Evolutionary conservation across 2,113 vertebrate species (phyloP).

Genomic region (Numenius arquata): DNA sequence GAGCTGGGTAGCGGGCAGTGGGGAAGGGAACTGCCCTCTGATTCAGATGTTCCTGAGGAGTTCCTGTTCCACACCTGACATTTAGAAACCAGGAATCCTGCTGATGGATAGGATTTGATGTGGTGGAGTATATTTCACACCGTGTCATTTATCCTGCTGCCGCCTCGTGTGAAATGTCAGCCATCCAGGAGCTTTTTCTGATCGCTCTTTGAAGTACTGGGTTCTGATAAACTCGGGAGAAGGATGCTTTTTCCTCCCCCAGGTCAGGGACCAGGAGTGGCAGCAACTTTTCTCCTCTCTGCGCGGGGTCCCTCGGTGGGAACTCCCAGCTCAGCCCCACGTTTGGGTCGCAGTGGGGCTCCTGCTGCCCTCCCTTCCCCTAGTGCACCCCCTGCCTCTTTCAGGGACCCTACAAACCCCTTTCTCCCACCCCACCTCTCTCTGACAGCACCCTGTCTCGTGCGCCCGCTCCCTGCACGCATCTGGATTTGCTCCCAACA

Average conservation of each 20-base stretch:
- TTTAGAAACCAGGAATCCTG: slow-evolving; percentile 49
- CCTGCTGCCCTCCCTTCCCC: background rate
- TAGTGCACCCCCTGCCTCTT: background rate
- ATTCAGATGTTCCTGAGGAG: background rate
- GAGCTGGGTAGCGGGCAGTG: background rate
- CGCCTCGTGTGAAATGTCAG: slow-evolving; percentile 57
- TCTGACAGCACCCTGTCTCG: background rate
- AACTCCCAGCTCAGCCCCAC: background rate
- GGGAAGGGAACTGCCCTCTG: background rate
- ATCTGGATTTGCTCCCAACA: background rate
- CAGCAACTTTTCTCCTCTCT: background rate
- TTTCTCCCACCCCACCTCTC: background rate
- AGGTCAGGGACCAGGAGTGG: background rate
- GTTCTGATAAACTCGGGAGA: slow-evolving; percentile 37
- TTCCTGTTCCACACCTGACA: background rate
- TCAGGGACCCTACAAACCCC: background rate
- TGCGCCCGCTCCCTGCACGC: background rate
- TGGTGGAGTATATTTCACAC: slow-evolving; percentile 55
- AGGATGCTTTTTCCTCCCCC: background rate
- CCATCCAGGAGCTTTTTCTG: slow-evolving; percentile 14
- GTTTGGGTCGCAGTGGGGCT: background rate
- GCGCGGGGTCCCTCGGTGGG: background rate
- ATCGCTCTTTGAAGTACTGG: slow-evolving; percentile 46
- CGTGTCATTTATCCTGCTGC: slow-evolving; percentile 58
- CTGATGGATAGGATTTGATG: slow-evolving; percentile 59